Evolutionary conservation across 92 coral and sea anemone species (phyloP).

Genomic region (Anthopleura xanthogrammica): DNA sequence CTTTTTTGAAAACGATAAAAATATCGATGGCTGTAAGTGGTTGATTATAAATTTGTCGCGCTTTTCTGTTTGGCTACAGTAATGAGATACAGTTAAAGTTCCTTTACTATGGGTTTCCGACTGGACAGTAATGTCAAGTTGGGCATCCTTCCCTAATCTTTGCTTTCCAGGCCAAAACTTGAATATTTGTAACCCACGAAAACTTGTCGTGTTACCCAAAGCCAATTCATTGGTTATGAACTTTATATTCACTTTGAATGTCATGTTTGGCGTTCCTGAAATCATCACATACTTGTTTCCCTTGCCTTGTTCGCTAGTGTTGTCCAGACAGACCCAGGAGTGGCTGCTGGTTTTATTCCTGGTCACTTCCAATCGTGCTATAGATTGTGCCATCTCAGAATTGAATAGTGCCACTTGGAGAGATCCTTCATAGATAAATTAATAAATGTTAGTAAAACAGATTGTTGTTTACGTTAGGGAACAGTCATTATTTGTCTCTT

Average conservation of each 20-base stretch:
- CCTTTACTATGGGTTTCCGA: constrained; percentile 36
- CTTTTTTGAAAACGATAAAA: constrained; percentile 44
- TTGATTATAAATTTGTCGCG: neutral
- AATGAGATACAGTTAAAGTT: constrained; percentile 57
- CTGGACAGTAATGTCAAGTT: constrained; percentile 68
- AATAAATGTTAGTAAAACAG: neutral
- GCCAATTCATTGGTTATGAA: constrained; percentile 5
- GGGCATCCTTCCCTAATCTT: constrained; percentile 18
- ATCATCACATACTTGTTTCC: constrained; percentile 28
- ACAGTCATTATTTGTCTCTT: too few species aligned
- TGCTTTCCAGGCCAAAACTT: constrained; percentile 31
- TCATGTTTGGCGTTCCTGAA: constrained; percentile 57
- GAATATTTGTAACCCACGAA: constrained; percentile 32
- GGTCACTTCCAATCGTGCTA: constrained; percentile 15
- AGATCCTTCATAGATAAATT: constrained; percentile 8
- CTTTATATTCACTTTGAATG: constrained; percentile 33
- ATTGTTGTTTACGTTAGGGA: neutral
- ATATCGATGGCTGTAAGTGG: constrained; percentile 24
- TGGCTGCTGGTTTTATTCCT: neutral
- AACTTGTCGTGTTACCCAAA: neutral
- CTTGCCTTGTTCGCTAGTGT: neutral
- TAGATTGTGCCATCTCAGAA: constrained; percentile 14
- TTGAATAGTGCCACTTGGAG: constrained; percentile 28
- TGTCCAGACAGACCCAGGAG: neutral
- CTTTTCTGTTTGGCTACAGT: constrained; percentile 42